phyloP scores from a whole-genome alignment of 2,113 vertebrate species.

The Rhea americana region DNA sequence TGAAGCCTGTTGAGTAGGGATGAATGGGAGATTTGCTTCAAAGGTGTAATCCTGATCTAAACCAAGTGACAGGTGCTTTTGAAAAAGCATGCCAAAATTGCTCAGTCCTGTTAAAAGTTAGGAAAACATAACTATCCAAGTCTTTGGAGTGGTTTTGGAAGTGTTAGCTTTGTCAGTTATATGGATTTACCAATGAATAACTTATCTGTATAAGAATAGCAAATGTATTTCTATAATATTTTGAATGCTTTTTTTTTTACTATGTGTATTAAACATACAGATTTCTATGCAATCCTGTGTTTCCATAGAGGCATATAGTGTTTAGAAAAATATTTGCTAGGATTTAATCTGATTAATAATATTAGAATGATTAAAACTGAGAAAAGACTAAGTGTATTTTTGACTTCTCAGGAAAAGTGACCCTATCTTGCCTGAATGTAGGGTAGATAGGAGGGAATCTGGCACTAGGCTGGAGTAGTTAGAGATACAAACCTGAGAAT shows the following conservation, averaged over 20 bases:
- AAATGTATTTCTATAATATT: background rate
- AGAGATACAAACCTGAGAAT: background rate
- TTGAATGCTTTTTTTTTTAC: background rate
- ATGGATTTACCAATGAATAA: background rate
- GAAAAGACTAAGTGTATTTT: background rate
- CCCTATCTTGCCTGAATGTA: background rate
- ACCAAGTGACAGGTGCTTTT: background rate
- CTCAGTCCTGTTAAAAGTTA: background rate
- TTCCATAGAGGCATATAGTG: background rate
- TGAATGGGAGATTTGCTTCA: background rate
- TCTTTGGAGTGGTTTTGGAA: background rate
- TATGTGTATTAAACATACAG: background rate
- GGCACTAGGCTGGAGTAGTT: rapidly evolving
- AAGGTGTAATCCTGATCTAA: background rate
- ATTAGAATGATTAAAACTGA: background rate
- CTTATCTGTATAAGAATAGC: background rate
- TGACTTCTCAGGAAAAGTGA: background rate
- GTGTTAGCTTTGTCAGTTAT: background rate
- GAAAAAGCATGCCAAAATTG: background rate
- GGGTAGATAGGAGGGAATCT: background rate
- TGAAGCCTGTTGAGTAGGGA: background rate
- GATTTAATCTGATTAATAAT: conserved; percentile 18
- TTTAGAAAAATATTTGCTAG: background rate
- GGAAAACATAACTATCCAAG: background rate
- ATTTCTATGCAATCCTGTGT: background rate